These are phyloP conservation scores for Tiliacea aurago DNA, from an alignment of 2,888 invertebrate species.

Conservation along the genomic window DNA sequence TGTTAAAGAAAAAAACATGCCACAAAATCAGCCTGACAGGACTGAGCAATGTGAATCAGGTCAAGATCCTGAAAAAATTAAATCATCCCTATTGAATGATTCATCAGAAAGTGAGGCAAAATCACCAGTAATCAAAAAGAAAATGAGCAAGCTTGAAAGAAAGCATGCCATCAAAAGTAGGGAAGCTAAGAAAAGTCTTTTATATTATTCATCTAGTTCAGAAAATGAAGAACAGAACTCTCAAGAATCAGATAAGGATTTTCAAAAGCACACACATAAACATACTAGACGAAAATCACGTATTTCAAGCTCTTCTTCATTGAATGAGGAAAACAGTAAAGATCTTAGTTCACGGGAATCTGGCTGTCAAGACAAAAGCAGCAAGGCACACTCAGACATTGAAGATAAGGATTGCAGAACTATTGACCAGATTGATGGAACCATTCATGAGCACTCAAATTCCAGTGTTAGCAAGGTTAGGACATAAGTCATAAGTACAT, in stretches of 20 bases:
- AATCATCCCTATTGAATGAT: slow-evolving; percentile 69
- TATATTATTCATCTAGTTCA: slow-evolving; percentile 82
- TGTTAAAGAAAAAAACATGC: neutral
- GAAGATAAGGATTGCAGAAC: slow-evolving; percentile 39
- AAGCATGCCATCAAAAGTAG: slow-evolving; percentile 80
- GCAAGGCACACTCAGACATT: slow-evolving; percentile 42
- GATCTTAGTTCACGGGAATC: slow-evolving; percentile 33
- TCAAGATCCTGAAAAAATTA: slow-evolving; percentile 46
- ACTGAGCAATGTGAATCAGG: slow-evolving; percentile 10
- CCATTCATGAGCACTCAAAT: slow-evolving; percentile 71
- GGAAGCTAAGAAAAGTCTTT: slow-evolving; percentile 81
- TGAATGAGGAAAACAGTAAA: slow-evolving; percentile 65
- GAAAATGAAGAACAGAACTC: slow-evolving; percentile 77
- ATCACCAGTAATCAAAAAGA: slow-evolving; percentile 59
- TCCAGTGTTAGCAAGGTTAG: slow-evolving; percentile 84
- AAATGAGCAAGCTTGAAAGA: slow-evolving; percentile 71
- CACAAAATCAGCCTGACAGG: slow-evolving; percentile 12
- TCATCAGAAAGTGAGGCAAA: slow-evolving; percentile 65
- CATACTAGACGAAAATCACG: slow-evolving; percentile 35
- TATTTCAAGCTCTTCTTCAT: slow-evolving; percentile 62
- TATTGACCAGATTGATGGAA: slow-evolving; percentile 61
- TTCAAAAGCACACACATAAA: slow-evolving; percentile 38
- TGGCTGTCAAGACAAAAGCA: slow-evolving; percentile 46
- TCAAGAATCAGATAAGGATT: slow-evolving; percentile 71
- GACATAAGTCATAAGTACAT: slow-evolving; percentile 65